Evolutionary conservation across 2,888 invertebrate species (phyloP), one percentile per base, ranked within the genome.

Genomic region (Leptopilina myrica): DNA sequence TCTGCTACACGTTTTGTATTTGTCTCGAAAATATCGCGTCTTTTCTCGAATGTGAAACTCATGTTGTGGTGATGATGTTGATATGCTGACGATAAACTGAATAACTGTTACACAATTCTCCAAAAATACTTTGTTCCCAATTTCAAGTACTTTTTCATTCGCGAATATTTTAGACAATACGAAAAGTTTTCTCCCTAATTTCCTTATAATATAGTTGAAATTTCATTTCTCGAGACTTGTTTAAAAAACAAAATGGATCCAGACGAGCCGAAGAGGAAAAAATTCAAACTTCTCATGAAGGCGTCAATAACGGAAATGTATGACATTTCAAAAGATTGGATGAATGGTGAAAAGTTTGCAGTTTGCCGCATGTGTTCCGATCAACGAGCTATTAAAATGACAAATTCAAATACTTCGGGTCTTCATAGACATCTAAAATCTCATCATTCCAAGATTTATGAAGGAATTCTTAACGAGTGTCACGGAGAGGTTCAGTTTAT

Each of bases 321-420:
- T 73, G 73, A 73, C 0, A 26, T 73, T 0, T 53, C n/a, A 14
- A 73, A 49, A n/a, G 56, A 26, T 3, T 33, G 53, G 56, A 73
- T 33, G 33, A 56, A 12, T 56, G 53, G 53, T 26, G 64, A 64
- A 26, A 64, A 64, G 33, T 64, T 9, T 64, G 64, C 64, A 64
- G 20, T 20, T 53, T 73, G 73, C 8, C 53, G 9, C 14, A 11
- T 73, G 26, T 73, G 73, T n/a, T 26, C 12, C 1, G 73, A 33
- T 56, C 33, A 73, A 14, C 73, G 73, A 56, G 8, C 40, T 33
- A 73, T 73, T 9, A 73, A 73, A 73, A 73, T 73, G 73, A 56
- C 73, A 14, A n/a, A n/a, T 26, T 73, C 73, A 14, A 73, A 69
- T 69, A 69, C 69, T 6, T 69, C 69, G 12, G 69, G 69, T 26